phyloP scores from a whole-genome alignment of 2,888 invertebrate species.

The Oscheius sp. region DNA sequence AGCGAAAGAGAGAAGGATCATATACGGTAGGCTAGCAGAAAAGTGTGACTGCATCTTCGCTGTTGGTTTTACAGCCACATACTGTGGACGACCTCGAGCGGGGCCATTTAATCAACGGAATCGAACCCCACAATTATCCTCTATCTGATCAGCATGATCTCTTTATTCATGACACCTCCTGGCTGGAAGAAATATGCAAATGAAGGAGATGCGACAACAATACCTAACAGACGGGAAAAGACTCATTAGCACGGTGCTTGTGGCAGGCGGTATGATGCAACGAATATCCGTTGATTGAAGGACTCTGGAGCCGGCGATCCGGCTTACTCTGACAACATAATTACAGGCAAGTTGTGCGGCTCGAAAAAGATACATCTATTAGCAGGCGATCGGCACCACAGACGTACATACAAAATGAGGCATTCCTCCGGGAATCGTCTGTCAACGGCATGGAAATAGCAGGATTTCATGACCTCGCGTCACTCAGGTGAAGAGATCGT shows the following conservation, averaged over 20 bases:
- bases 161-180: slow-evolving; percentile 16
- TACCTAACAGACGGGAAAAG: slow-evolving; percentile 6
- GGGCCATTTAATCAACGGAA: slow-evolving; percentile 29
- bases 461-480: slow-evolving; percentile 8
- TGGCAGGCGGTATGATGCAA: slow-evolving; percentile 30
- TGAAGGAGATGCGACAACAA: not conserved
- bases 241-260: slow-evolving; percentile 23
- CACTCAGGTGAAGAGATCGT: slow-evolving; percentile 29
- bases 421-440: slow-evolving; percentile 16
- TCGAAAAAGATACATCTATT: not conserved
- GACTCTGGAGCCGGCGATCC: slow-evolving; percentile 18
- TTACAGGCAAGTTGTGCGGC: slow-evolving; percentile 1
- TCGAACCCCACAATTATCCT: slow-evolving; percentile 29
- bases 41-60: not conserved
- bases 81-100: slow-evolving; percentile 29
- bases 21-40: not conserved
- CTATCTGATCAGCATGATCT: slow-evolving; percentile 23
- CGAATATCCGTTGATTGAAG: slow-evolving; percentile 28
- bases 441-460: slow-evolving; percentile 7
- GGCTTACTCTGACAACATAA: slow-evolving; percentile 26
- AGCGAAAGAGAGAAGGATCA: slow-evolving; percentile 5
- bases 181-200: not conserved
- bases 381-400: slow-evolving; percentile 10
- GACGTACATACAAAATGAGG: slow-evolving; percentile 8
- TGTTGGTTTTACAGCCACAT: slow-evolving; percentile 22